Base-by-base conservation (phyloP, 2,797 vertebrate species). In the Glossophaga mutica region DNA sequence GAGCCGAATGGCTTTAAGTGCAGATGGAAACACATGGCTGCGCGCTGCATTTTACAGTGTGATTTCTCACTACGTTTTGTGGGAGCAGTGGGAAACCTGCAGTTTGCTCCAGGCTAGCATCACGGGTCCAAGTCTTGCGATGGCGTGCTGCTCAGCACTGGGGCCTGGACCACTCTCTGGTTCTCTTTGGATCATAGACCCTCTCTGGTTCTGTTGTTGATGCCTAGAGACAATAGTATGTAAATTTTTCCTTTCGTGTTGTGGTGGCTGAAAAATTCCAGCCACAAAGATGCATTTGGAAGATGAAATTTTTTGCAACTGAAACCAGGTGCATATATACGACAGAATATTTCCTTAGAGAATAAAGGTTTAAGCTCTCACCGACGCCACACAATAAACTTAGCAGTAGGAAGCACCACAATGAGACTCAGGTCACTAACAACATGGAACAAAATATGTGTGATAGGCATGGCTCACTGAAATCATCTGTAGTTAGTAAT, bases 261-360 rank as follows among this genome's bases (percentile, higher is more conserved):
- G n/a, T n/a, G 32, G 50, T 37, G 67, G 78, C 68, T 91, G 55
- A 77, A 77, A 62, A 74, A 79, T 37, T 57, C 48, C 39, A 94
- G 84, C 42, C 57, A 9, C 37, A 44, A 65, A 70, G 52, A 84
- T 71, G 46, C 0, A 8, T 14, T 67, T 90, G 55, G 83, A 73
- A 26, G 57, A 71, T 39, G 12, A 91, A 50, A 11, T 4, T 21
- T 87, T 83, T 77, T 78, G 68, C 86, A 94, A n/a, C 37, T 46
- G 46, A 83, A 70, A 37, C 92, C 94, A 94, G 59, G 71, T 96
- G 82, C n/a, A 4, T 19, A 1, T 21, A 52, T 12, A 7, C 0
- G 2, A 81, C 32, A 52, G 29, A 73, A 19, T 14, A 37, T 48
- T 42, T 79, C 87, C 85, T 68, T 8, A 3, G 77, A 85, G 85